Conservation (phyloP, 2,888 invertebrate species). For the Hetaerina titia region DNA sequence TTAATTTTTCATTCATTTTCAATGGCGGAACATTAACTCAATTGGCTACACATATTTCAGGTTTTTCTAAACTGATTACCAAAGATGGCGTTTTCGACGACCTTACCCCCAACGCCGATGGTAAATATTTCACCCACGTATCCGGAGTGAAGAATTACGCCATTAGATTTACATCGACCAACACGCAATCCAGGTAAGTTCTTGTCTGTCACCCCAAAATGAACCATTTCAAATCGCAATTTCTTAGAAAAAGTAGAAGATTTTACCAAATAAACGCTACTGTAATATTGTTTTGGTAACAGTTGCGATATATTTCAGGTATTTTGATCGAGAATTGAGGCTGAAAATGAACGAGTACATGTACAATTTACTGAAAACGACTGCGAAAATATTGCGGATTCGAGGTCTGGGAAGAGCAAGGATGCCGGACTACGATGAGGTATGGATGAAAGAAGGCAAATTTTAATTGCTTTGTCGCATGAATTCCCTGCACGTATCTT, state of each 20-base stretch:
- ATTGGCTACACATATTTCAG: background rate
- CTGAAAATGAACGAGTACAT: conserved; percentile 1
- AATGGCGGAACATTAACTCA: too few relatives aligned
- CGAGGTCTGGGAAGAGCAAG: background rate
- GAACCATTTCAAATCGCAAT: too few relatives aligned
- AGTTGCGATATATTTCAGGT: background rate
- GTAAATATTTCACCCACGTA: background rate
- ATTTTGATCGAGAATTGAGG: background rate
- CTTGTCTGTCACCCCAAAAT: too few relatives aligned
- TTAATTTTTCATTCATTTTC: too few relatives aligned
- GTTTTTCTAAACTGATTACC: background rate
- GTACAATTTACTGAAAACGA: background rate
- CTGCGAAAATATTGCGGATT: background rate
- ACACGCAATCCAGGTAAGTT: background rate
- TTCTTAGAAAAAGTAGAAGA: too few relatives aligned
- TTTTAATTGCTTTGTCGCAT: background rate
- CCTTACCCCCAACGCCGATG: background rate
- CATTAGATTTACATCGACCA: background rate
- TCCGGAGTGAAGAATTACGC: background rate
- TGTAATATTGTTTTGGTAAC: too few relatives aligned
- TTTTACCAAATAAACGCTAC: too few relatives aligned
- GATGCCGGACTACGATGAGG: background rate
- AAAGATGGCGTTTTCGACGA: background rate
- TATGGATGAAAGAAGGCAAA: background rate
- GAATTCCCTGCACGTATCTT: too few relatives aligned